Percentiles rank a stretch among this genome's conserved stretches.
These are phyloP conservation scores for Poicephalus gulielmi DNA, from an alignment of 2,113 vertebrate genomes.

Conservation along the genomic window DNA sequence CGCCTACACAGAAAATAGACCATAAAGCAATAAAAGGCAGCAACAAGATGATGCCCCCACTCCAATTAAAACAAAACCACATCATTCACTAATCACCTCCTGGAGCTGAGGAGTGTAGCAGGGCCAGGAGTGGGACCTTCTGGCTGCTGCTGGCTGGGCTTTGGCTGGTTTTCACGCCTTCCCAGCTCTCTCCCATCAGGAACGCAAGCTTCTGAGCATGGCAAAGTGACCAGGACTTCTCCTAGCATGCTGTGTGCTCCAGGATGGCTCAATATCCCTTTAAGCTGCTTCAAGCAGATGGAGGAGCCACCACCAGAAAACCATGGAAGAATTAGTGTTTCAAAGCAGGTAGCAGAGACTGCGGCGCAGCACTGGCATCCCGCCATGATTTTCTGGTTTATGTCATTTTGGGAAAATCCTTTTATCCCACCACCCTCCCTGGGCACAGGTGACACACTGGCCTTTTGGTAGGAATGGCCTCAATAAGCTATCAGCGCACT, in stretches of 20 bases:
- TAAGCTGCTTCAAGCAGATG: neutral
- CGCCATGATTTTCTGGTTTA: neutral
- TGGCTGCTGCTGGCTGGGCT: neutral
- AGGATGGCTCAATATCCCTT: neutral
- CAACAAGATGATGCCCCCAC: neutral
- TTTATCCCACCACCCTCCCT: neutral
- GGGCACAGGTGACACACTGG: neutral
- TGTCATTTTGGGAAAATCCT: neutral
- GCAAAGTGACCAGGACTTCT: neutral
- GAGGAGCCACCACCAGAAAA: neutral
- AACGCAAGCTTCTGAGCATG: rapidly evolving
- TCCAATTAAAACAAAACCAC: neutral
- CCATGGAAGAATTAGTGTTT: neutral
- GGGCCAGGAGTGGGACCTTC: neutral
- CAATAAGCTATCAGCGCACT: neutral
- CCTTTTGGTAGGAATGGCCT: neutral
- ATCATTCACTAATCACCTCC: neutral
- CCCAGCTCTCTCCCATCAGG: neutral
- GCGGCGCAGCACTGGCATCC: neutral
- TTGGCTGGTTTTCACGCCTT: neutral
- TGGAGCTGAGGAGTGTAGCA: neutral
- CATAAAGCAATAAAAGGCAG: neutral
- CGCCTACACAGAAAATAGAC: neutral
- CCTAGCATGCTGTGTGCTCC: rapidly evolving
- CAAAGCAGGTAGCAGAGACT: neutral